Conservation (phyloP, 2,797 vertebrate genomes). For the Bradypodion pumilum region DNA sequence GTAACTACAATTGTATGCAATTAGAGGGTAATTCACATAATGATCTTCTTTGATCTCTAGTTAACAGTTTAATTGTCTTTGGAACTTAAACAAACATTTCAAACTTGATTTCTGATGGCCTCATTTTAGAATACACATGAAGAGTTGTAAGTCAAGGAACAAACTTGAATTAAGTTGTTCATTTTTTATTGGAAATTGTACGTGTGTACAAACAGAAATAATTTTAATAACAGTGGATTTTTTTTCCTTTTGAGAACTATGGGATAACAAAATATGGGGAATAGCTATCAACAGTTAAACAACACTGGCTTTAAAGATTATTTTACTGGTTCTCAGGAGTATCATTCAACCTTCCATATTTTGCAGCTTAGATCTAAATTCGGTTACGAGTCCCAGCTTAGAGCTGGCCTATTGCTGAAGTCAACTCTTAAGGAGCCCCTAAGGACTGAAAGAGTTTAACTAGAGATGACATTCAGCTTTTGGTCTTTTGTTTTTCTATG, state of each 20-base stretch:
- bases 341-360: background rate
- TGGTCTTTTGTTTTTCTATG: background rate
- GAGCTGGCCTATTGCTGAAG: no score
- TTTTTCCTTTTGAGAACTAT: background rate
- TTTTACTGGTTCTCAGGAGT: background rate
- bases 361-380: background rate
- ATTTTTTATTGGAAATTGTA: slow-evolving; percentile 22
- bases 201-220: slow-evolving; percentile 11
- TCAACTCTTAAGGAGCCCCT: no score
- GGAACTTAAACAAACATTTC: slow-evolving; percentile 57
- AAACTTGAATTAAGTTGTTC: slow-evolving; percentile 40
- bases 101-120: slow-evolving; percentile 49
- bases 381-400: no score
- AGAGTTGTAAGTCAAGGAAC: slow-evolving; percentile 29
- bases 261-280: background rate
- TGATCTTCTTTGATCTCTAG: slow-evolving; percentile 50
- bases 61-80: slow-evolving; percentile 66
- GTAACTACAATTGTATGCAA: slow-evolving; percentile 37
- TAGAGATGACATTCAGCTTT: background rate
- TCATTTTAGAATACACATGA: slow-evolving; percentile 38
- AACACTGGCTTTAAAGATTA: background rate
- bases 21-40: slow-evolving; percentile 62
- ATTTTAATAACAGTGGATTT: background rate
- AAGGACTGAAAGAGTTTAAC: no score
- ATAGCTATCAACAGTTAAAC: background rate